Evolutionary conservation across 2,888 invertebrate genomes (phyloP).

Genomic region (Macropis europaea): DNA sequence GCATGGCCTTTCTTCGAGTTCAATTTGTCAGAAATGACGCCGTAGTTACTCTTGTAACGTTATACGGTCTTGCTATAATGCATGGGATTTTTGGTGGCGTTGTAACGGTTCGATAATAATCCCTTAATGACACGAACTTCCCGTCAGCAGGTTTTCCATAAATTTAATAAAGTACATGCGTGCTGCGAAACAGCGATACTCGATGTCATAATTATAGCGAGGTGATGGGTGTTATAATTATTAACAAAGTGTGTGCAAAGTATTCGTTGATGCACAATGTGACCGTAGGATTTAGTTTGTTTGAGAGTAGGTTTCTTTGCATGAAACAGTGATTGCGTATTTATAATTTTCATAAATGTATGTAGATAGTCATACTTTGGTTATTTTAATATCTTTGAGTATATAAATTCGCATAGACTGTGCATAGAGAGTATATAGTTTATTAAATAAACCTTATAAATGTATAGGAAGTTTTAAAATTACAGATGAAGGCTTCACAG

Average conservation of each 20-base stretch:
- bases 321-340: no score
- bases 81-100: not conserved
- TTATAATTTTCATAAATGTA: no score
- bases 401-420: no score
- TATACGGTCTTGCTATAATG: slow-evolving; percentile 25
- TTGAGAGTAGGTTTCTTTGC: no score
- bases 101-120: slow-evolving; percentile 3
- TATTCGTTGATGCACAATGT: no score
- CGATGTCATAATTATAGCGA: slow-evolving; percentile 1
- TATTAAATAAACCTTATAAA: no score
- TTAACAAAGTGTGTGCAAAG: not conserved
- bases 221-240: not conserved
- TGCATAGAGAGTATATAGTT: no score
- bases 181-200: not conserved
- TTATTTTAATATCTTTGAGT: no score
- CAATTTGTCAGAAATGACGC: slow-evolving; percentile 21
- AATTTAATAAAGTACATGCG: slow-evolving; percentile 13
- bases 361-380: no score
- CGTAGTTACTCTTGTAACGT: slow-evolving; percentile 14
- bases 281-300: no score
- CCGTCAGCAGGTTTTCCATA: not conserved
- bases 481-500: no score
- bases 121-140: not conserved
- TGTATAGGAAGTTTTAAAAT: no score
- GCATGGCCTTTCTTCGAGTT: slow-evolving; percentile 23